Conservation (phyloP, 2,113 vertebrate genomes). For the Centrocercus urophasianus region DNA sequence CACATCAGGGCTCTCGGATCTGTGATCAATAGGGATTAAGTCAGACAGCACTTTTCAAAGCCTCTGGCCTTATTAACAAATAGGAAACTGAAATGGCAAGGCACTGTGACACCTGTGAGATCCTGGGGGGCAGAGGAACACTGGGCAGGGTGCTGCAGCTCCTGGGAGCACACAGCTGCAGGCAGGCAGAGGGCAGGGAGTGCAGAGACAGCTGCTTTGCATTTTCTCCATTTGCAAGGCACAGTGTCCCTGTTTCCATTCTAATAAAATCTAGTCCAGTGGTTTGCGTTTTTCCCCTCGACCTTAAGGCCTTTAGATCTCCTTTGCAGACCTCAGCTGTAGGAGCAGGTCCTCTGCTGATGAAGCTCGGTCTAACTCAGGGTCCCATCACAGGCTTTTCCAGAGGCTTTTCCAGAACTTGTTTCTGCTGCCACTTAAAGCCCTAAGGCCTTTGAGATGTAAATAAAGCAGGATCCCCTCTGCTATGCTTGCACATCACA, state of each 20-base stretch:
- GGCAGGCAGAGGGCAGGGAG: not conserved
- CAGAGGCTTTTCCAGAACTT: not conserved
- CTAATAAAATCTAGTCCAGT: not conserved
- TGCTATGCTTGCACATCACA: not conserved
- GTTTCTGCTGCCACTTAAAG: not conserved
- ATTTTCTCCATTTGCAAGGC: not conserved
- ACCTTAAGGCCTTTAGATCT: not conserved
- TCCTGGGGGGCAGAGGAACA: not conserved
- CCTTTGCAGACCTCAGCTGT: not conserved
- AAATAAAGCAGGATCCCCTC: not conserved
- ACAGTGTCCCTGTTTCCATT: not conserved
- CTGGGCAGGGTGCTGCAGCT: not conserved
- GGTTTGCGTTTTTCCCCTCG: not conserved
- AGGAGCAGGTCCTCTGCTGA: not conserved
- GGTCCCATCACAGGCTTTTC: not conserved
- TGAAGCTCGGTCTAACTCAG: not conserved
- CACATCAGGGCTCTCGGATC: not conserved
- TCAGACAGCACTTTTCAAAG: slow-evolving; percentile 55
- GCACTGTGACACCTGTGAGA: not conserved
- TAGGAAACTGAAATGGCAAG: slow-evolving; percentile 25
- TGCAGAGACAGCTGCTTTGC: not conserved
- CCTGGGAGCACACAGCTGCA: not conserved
- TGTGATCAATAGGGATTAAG: slow-evolving; percentile 64
- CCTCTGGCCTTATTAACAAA: slow-evolving; percentile 53
- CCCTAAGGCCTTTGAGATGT: not conserved